These are phyloP conservation scores for Anodontia alba DNA, from an alignment of 2,888 invertebrate species.

Conservation along the genomic window DNA sequence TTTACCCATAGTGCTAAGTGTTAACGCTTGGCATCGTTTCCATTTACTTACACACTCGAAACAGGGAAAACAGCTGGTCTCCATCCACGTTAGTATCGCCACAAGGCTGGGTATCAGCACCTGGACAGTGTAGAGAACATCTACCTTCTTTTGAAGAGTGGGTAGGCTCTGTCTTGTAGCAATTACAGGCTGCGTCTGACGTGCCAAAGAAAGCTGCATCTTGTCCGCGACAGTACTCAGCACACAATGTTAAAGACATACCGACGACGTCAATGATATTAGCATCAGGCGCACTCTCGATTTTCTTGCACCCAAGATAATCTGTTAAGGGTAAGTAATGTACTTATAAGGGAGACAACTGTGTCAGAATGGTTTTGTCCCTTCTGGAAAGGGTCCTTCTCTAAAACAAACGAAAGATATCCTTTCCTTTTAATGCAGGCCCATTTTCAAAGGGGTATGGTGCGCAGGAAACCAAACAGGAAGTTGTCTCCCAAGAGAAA, in stretches of 20 bases:
- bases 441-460: no score
- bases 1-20: no score
- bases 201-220: constrained; percentile 31
- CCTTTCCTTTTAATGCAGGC: no score
- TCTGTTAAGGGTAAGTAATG: no score
- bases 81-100: constrained; percentile 31
- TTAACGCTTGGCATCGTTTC: no score
- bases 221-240: constrained; percentile 46
- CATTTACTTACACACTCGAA: neutral
- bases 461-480: no score
- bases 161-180: constrained; percentile 26
- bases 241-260: constrained; percentile 50
- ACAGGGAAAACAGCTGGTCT: neutral
- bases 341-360: no score
- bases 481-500: no score
- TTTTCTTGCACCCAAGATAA: constrained; percentile 36
- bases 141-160: constrained; percentile 22
- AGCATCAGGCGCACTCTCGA: constrained; percentile 1
- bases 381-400: no score
- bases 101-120: constrained; percentile 38
- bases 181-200: constrained; percentile 27
- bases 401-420: no score
- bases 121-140: constrained; percentile 35
- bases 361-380: no score
- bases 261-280: constrained; percentile 2